These are phyloP conservation scores for Synanthedon vespiformis DNA, from an alignment of 2,888 invertebrate species.

Conservation along the genomic window DNA sequence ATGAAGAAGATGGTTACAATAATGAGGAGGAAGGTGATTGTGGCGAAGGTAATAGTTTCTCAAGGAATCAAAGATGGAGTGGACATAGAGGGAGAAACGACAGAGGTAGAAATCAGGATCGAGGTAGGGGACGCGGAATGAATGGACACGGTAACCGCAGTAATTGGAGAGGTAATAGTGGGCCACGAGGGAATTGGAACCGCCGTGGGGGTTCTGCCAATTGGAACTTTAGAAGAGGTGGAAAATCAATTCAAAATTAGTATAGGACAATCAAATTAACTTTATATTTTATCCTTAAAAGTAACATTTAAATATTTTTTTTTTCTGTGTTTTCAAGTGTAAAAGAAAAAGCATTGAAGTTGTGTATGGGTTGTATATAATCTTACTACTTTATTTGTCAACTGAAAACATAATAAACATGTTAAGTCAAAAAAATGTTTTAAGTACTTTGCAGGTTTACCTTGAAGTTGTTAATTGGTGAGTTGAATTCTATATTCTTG, in stretches of 20 bases:
- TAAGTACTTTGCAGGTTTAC: conserved; percentile 33
- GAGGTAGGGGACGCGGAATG: conserved; percentile 42
- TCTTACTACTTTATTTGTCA: conserved; percentile 53
- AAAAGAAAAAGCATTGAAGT: conserved; percentile 43
- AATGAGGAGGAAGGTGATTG: conserved; percentile 35
- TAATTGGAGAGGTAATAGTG: conserved; percentile 20
- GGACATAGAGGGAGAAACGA: conserved; percentile 40
- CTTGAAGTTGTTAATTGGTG: conserved; percentile 26
- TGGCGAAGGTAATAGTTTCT: conserved; percentile 19
- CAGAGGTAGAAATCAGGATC: conserved; percentile 28
- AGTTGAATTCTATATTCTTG: conserved; percentile 41
- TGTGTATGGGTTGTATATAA: conserved; percentile 59
- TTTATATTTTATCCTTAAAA: conserved; percentile 22
- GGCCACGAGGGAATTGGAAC: conserved; percentile 33
- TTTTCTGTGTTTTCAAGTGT: conserved; percentile 36
- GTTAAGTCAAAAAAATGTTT: conserved; percentile 38
- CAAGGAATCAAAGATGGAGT: conserved; percentile 48
- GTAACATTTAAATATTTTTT: conserved; percentile 12
- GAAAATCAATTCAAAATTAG: conserved; percentile 48
- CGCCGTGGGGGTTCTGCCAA: conserved; percentile 40
- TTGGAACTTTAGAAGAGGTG: conserved; percentile 52
- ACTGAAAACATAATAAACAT: conserved; percentile 48
- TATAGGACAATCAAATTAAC: conserved; percentile 20
- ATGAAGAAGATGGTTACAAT: conserved; percentile 39
- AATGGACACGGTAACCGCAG: conserved; percentile 18